phyloP scores from a whole-genome alignment of 1,140 invertebrate species.

The Samia ricini region DNA sequence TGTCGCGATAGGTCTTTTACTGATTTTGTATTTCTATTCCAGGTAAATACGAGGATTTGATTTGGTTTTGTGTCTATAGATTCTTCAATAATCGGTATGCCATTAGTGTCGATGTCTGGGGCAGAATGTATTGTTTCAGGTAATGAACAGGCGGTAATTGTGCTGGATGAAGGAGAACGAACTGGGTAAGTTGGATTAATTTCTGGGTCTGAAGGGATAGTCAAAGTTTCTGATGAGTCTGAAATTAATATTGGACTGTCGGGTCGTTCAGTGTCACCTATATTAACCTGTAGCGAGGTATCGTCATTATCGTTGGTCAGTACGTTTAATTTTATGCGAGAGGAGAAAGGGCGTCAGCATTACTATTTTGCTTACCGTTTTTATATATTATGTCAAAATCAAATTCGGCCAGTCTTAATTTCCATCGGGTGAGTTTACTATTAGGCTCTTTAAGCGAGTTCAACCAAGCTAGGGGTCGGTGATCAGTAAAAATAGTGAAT shows the following conservation, averaged over 20 bases:
- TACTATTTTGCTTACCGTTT: slow-evolving; percentile 18
- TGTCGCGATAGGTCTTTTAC: slow-evolving; percentile 25
- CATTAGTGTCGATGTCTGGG: slow-evolving; percentile 17
- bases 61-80: slow-evolving; percentile 30
- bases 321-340: slow-evolving; percentile 10
- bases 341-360: slow-evolving; percentile 19
- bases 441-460: slow-evolving; percentile 24
- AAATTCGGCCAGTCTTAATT: slow-evolving; percentile 17
- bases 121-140: slow-evolving; percentile 15
- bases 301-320: slow-evolving; percentile 7
- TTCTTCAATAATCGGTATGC: slow-evolving; percentile 25
- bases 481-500: slow-evolving; percentile 27
- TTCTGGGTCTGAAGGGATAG: slow-evolving; percentile 10
- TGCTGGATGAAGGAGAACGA: background rate
- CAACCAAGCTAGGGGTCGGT: slow-evolving; percentile 16
- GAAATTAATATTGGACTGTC: background rate
- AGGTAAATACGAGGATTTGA: slow-evolving; percentile 26
- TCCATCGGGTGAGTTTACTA: slow-evolving; percentile 24
- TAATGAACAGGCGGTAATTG: background rate
- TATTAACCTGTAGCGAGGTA: background rate
- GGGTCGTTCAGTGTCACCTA: background rate
- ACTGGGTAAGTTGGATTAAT: background rate
- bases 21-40: slow-evolving; percentile 18
- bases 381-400: slow-evolving; percentile 21
- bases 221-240: background rate